These are phyloP conservation scores for Oncopodura yosiiana DNA, from an alignment of 1,140 invertebrate species.

Conservation along the genomic window DNA sequence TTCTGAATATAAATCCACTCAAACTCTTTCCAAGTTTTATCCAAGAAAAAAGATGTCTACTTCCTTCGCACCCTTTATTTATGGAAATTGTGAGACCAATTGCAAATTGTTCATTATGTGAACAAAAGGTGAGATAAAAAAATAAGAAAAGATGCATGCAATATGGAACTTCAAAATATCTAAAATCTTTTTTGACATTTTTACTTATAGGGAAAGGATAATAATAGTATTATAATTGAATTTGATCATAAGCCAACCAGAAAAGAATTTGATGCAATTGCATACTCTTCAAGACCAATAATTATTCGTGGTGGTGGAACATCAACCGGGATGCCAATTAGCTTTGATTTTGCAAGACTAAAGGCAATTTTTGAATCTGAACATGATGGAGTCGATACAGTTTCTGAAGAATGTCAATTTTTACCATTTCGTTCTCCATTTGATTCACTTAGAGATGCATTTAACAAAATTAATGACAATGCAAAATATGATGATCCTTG, in stretches of 20 bases:
- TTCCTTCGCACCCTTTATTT: slow-evolving; percentile 25
- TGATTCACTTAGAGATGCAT: slow-evolving; percentile 40
- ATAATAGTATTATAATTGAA: slow-evolving; percentile 2
- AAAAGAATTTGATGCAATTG: slow-evolving; percentile 52
- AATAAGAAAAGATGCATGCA: background rate
- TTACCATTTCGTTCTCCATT: slow-evolving; percentile 47
- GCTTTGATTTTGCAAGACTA: slow-evolving; percentile 41
- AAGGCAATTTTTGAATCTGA: slow-evolving; percentile 41
- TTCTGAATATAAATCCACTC: background rate
- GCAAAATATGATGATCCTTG: slow-evolving; percentile 39
- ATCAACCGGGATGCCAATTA: slow-evolving; percentile 41
- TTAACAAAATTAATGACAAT: slow-evolving; percentile 36
- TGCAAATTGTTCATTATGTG: slow-evolving; percentile 26
- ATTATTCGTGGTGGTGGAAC: slow-evolving; percentile 62
- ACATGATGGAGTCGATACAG: slow-evolving; percentile 32
- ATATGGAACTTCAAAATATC: background rate
- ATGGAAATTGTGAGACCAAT: slow-evolving; percentile 30
- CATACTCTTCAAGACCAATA: slow-evolving; percentile 70
- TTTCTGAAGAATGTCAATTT: slow-evolving; percentile 46
- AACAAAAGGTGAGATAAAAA: background rate
- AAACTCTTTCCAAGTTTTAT: background rate
- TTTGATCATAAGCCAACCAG: slow-evolving; percentile 38
- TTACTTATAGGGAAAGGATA: background rate
- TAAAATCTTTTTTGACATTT: background rate
- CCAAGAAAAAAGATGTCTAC: slow-evolving; percentile 11